Evolutionary conservation across 2,797 vertebrate genomes (phyloP).

Genomic region (Coregonus sp.): DNA sequence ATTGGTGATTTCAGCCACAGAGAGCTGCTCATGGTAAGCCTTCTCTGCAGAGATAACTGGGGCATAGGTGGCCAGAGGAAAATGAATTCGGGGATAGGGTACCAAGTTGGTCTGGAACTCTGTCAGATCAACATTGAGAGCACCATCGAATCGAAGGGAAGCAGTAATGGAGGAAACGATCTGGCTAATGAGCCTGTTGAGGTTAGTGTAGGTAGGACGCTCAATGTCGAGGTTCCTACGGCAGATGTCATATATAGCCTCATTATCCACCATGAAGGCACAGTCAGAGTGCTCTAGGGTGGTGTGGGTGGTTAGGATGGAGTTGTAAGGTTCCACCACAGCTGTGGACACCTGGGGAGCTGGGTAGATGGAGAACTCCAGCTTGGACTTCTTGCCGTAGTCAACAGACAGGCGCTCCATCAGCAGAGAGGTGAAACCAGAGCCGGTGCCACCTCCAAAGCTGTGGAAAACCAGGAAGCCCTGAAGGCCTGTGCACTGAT

Average conservation of each 20-base stretch:
- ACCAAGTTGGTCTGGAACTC: too few relatives aligned
- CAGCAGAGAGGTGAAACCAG: slow-evolving; percentile 85
- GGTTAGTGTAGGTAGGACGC: slow-evolving; percentile 78
- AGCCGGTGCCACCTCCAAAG: slow-evolving; percentile 85
- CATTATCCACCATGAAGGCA: slow-evolving; percentile 66
- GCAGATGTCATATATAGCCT: slow-evolving; percentile 77
- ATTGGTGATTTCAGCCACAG: slow-evolving; percentile 56
- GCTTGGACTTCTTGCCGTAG: slow-evolving; percentile 84
- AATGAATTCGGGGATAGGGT: too few relatives aligned
- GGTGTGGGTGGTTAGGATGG: slow-evolving; percentile 79
- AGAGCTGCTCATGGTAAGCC: slow-evolving; percentile 62
- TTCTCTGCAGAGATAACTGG: slow-evolving; percentile 51
- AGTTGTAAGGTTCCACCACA: slow-evolving; percentile 83
- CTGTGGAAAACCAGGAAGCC: slow-evolving; percentile 83
- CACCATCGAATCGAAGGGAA: slow-evolving; percentile 82
- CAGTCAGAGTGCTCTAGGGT: slow-evolving; percentile 80
- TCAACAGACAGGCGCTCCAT: slow-evolving; percentile 84
- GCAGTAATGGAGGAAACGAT: slow-evolving; percentile 74
- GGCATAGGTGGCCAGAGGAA: too few relatives aligned
- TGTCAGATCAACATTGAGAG: slow-evolving; percentile 46
- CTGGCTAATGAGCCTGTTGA: slow-evolving; percentile 73
- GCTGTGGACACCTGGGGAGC: slow-evolving; percentile 86
- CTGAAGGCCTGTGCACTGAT: slow-evolving; percentile 72
- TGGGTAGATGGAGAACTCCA: slow-evolving; percentile 85
- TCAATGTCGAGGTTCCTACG: slow-evolving; percentile 77